Percentiles rank a stretch among this genome's conserved stretches.
These are phyloP conservation scores for Amyelois transitella DNA, from an alignment of 1,140 invertebrate genomes.

Conservation along the genomic window DNA sequence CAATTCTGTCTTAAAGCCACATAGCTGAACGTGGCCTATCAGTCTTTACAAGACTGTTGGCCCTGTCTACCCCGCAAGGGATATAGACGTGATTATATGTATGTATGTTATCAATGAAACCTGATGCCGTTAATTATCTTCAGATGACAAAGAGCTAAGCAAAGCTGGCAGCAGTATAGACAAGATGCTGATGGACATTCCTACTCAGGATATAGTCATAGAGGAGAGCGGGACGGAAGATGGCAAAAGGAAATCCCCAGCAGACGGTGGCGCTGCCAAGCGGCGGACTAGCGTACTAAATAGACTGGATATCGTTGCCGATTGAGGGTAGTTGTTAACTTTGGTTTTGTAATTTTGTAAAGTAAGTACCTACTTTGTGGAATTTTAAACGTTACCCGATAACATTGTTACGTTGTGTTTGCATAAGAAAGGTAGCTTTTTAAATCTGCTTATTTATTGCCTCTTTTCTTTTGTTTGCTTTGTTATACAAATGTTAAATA, in stretches of 20 bases:
- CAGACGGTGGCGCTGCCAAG: constrained; percentile 23
- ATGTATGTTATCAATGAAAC: too few species aligned
- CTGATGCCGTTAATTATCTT: constrained; percentile 15
- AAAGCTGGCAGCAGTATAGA: constrained; percentile 39
- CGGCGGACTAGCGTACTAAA: constrained; percentile 17
- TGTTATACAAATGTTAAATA: too few species aligned
- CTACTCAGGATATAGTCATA: constrained; percentile 40
- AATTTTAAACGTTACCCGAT: too few species aligned
- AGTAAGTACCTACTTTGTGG: not conserved
- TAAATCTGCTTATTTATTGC: too few species aligned
- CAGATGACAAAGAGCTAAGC: constrained; percentile 37
- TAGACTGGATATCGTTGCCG: constrained; percentile 18
- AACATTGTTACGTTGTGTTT: too few species aligned
- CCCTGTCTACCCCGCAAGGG: too few species aligned
- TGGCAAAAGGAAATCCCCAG: constrained; percentile 42
- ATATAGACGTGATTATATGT: too few species aligned
- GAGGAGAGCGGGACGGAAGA: constrained; percentile 19
- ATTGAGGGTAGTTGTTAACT: not conserved
- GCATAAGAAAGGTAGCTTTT: too few species aligned
- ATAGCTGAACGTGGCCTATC: too few species aligned
- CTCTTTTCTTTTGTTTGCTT: too few species aligned
- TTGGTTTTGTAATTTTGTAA: not conserved
- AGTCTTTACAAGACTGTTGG: too few species aligned
- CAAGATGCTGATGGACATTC: constrained; percentile 43
- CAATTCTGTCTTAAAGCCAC: too few species aligned